Evolutionary conservation across 2,113 vertebrate species (phyloP).

Genomic region (Montifringilla adamsi): DNA sequence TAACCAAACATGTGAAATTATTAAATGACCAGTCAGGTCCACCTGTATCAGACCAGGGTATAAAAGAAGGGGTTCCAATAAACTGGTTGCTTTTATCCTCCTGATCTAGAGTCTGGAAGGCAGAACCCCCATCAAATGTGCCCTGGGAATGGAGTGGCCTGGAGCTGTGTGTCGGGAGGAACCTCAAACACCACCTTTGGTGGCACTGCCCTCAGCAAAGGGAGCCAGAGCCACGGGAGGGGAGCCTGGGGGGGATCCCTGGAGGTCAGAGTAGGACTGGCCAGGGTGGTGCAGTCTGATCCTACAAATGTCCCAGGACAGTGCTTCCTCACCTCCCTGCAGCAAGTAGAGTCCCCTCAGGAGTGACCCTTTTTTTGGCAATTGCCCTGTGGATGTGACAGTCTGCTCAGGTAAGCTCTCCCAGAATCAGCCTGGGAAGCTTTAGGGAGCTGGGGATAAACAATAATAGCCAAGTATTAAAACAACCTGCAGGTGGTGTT

Average conservation of each 20-base stretch:
- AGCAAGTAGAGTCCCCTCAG: not conserved
- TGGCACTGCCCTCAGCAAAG: not conserved
- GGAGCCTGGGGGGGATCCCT: not conserved
- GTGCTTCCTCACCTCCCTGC: not conserved
- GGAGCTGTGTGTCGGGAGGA: not conserved
- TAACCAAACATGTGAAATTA: not conserved
- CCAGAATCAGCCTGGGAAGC: too few relatives aligned
- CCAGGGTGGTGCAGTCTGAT: fast-evolving
- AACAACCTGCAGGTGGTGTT: too few relatives aligned
- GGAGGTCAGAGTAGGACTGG: not conserved
- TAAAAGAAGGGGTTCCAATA: not conserved
- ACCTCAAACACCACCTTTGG: not conserved
- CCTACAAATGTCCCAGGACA: not conserved
- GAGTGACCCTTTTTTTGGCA: not conserved
- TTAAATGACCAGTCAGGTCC: not conserved
- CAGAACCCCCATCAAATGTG: fast-evolving
- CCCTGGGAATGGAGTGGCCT: not conserved
- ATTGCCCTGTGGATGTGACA: not conserved
- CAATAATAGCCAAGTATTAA: too few relatives aligned
- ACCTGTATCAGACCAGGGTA: not conserved
- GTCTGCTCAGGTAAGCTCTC: too few relatives aligned
- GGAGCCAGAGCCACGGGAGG: not conserved
- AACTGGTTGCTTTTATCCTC: not conserved
- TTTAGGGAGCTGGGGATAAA: too few relatives aligned
- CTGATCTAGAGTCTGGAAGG: not conserved